Conservation (phyloP, 1,140 invertebrate genomes). For the Drosophila baimaii region DNA sequence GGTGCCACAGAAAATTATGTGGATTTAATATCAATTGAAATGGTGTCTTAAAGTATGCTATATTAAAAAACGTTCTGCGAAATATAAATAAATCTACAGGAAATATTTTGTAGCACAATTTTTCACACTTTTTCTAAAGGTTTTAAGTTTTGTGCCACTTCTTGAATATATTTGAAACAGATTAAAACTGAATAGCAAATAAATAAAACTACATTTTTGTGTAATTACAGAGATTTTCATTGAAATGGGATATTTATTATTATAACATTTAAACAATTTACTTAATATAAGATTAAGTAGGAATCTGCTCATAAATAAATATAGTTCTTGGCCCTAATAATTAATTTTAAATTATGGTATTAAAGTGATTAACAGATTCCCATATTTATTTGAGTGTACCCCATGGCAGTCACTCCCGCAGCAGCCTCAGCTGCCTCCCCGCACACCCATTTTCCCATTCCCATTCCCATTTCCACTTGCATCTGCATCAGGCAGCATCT, state of each 20-base stretch:
- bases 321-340: not conserved
- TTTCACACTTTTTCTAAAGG: too few relatives aligned
- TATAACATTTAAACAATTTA: too few relatives aligned
- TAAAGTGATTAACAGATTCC: accelerated
- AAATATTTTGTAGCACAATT: not conserved
- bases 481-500: conserved; percentile 37
- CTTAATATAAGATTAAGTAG: too few relatives aligned
- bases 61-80: not conserved
- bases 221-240: too few relatives aligned
- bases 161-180: not conserved
- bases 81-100: not conserved
- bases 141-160: too few relatives aligned
- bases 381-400: conserved; percentile 6
- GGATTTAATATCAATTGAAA: not conserved
- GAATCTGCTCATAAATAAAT: not conserved
- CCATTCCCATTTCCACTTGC: conserved; percentile 28
- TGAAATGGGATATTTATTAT: too few relatives aligned
- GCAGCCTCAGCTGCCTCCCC: conserved; percentile 30
- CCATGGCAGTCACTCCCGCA: conserved; percentile 22
- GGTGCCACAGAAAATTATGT: too few relatives aligned
- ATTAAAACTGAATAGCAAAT: not conserved
- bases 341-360: not conserved
- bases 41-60: not conserved
- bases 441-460: conserved; percentile 3
- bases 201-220: too few relatives aligned